Base-by-base conservation (phyloP, 2,888 invertebrate species). In the Drosophila limbata region DNA sequence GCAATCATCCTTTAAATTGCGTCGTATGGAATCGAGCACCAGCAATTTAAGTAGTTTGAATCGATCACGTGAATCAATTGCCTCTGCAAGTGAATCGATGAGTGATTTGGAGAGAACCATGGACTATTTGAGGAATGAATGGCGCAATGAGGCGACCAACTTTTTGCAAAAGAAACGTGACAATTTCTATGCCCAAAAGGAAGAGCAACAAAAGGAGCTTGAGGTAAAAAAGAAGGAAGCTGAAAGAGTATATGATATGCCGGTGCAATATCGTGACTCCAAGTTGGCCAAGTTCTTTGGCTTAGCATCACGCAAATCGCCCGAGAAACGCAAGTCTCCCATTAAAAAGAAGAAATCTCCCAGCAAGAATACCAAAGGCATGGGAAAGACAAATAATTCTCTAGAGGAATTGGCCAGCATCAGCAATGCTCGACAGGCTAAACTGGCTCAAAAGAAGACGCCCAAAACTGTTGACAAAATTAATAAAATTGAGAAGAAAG, bases 91-190 rank as follows among this genome's bases (percentile, higher is more conserved):
- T 1, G 91, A 91, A 11, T 86, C 87, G 2, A 77, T 92, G 53
- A 91, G 88, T 70, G 92, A 92, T 69, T 73, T 92, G 31, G 92
- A 92, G 39, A 91, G 88, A 42, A 92, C 92, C 1, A 92, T 92
- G 91, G 92, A 92, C 35, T 91, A 92, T 70, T 71, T 92, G 33
- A 91, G 91, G 57, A 82, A 88, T 4, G 92, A 92, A 61, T 92
- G 92, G 92, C 91, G 84, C 10, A 90, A 77, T 47, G 92, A 92
- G 67, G 92, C 92, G 0, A 91, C 91, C 0, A 91, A 91, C 61
- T 92, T 92, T 39, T 67, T 92, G 47, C 91, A 92, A 71, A 91
- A 90, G 67, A 92, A 92, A 72, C 89, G 92, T 1, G 83, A 89
- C 4, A 88, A 84, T 10, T 92, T 91, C 57, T 91, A 88, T 70